A percentile compares a stretch with the other conserved stretches of the same genome.
phyloP scores from a whole-genome alignment of 2,888 invertebrate species.

The Alsophila aescularia region DNA sequence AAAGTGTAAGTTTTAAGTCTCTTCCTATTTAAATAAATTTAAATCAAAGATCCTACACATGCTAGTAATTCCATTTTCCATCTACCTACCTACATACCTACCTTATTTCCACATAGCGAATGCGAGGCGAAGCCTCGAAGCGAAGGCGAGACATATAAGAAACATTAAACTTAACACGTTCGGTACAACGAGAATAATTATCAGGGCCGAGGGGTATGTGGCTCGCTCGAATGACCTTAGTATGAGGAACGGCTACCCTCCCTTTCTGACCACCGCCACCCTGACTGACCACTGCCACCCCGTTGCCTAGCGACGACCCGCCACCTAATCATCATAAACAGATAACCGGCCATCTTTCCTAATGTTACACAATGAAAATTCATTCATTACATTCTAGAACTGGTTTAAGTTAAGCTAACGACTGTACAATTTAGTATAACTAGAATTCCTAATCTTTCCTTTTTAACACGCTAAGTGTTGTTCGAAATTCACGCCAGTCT shows the following conservation, averaged over 20 bases:
- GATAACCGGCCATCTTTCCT: constrained; percentile 74
- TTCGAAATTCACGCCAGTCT: background rate
- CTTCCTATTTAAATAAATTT: background rate
- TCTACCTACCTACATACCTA: constrained; percentile 31
- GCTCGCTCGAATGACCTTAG: constrained; percentile 62
- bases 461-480: constrained; percentile 5
- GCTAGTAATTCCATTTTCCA: background rate
- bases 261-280: constrained; percentile 62
- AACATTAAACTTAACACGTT: constrained; percentile 74
- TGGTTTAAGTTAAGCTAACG: constrained; percentile 18
- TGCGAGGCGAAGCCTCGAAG: too few species aligned
- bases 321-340: constrained; percentile 83
- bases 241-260: constrained; percentile 72
- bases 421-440: constrained; percentile 2
- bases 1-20: background rate
- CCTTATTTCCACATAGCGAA: constrained; percentile 30
- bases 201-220: constrained; percentile 62
- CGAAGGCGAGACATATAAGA: constrained; percentile 54
- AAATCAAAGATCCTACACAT: background rate
- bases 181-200: constrained; percentile 77
- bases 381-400: constrained; percentile 31
- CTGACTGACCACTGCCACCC: constrained; percentile 74
- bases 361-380: constrained; percentile 48
- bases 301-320: constrained; percentile 77
- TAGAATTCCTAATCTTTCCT: constrained; percentile 6